Base-by-base conservation (phyloP, 2,888 invertebrate genomes). In the Campopleginae sp. region DNA sequence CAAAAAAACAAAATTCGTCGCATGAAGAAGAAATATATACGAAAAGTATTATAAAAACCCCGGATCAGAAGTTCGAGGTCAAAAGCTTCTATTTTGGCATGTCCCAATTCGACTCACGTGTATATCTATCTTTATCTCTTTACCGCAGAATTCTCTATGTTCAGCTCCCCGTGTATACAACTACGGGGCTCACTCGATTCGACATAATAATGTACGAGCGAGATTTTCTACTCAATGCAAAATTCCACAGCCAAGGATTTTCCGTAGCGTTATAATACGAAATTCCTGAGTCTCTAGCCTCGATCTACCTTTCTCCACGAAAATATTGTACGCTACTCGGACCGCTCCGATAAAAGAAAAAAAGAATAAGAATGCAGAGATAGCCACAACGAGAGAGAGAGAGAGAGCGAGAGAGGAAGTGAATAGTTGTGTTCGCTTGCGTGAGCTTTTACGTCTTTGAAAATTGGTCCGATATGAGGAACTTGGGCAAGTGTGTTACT, bases 161-260 rank as follows among this genome's bases (percentile, higher is more conserved):
- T 14, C 27, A 68, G 66, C 6, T 10, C 31, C 2, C 19, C 8
- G 4, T 44, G 2, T 38, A n/a, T 44, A 61, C 31, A 23, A 1
- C 38, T 8, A 14, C 54, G 19, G 31, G 61, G 42, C 44, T 54
- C 78, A 38, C 79, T 61, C 63, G n/a, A 51, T 75, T 44, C 65
- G 48, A 71, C 63, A 65, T 84, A 76, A 84, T 76, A 70, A 65
- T 58, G 71, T 54, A 65, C 80, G 71, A 80, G 80, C 76, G 71
- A 76, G 84, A 84, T 84, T 84, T 84, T 33, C 84, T 71, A 76
- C 84, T 51, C 80, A 65, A 76, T 84, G 71, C 80, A 66, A 80
- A 84, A 84, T 84, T 84, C 84, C 80, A 71, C 61, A 54, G 27
- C 54, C 79, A 76, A 70, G 68, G 70, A 63, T 75, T 70, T 63